Percentiles rank a stretch among this genome's conserved stretches.
These are phyloP conservation scores for Orientallactaga bullata DNA, from an alignment of 2,113 vertebrate species.

Conservation along the genomic window DNA sequence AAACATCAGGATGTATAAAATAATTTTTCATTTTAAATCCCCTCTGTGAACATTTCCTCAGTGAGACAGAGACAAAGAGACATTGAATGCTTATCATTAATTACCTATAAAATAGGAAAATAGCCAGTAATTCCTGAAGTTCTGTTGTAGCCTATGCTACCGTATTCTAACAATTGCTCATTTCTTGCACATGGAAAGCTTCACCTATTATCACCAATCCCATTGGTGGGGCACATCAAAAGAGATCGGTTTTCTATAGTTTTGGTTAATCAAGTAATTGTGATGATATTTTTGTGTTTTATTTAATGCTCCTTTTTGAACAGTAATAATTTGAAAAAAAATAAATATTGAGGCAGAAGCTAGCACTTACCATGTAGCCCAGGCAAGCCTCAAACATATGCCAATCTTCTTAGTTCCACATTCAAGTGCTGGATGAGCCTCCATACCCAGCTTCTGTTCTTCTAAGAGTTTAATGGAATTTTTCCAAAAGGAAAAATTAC, in stretches of 20 bases:
- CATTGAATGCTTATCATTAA: neutral
- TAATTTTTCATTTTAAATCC: slow-evolving; percentile 1
- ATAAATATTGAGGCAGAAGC: too few species aligned
- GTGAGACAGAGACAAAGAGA: neutral
- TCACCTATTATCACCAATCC: neutral
- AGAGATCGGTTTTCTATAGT: neutral
- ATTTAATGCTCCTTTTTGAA: neutral
- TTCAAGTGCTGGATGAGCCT: too few species aligned
- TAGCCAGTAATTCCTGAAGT: neutral
- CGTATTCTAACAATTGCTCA: neutral
- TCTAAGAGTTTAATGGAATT: neutral
- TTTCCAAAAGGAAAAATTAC: neutral
- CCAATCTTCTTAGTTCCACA: too few species aligned
- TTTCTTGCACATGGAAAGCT: neutral
- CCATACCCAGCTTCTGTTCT: too few species aligned
- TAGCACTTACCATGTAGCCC: too few species aligned
- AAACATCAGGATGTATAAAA: neutral
- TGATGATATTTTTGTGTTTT: neutral
- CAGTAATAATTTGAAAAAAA: too few species aligned
- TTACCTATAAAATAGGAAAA: neutral
- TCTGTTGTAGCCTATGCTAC: neutral
- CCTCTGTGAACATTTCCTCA: neutral
- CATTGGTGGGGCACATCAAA: neutral
- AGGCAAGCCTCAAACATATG: too few species aligned
- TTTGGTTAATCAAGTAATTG: neutral